Percentiles rank a stretch among this genome's conserved stretches.
Conservation (phyloP, 2,113 vertebrate genomes). For the Dicerorhinus sumatrensis region DNA sequence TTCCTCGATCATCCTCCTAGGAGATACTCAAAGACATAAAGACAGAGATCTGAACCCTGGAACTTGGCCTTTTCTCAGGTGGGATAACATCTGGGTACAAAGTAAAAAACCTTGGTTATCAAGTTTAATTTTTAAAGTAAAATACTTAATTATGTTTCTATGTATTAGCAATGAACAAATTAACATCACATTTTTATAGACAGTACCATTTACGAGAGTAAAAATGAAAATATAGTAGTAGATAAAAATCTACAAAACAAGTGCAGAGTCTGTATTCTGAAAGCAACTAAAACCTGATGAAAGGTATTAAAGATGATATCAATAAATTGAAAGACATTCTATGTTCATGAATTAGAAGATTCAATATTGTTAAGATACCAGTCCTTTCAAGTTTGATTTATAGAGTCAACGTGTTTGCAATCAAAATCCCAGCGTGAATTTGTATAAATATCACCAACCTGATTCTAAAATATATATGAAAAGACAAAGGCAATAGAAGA, state of each 20-base stretch:
- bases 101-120: too few species aligned
- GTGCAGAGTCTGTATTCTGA: not conserved
- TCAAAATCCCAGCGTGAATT: not conserved
- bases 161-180: not conserved
- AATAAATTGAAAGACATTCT: too few species aligned
- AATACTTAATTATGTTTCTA: not conserved
- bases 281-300: not conserved
- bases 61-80: not conserved
- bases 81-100: not conserved
- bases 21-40: not conserved
- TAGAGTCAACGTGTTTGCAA: not conserved
- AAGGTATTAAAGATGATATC: too few species aligned
- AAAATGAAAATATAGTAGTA: not conserved
- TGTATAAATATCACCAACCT: not conserved
- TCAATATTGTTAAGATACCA: not conserved
- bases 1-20: not conserved
- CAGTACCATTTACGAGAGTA: not conserved
- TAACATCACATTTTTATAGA: not conserved
- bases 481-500: not conserved
- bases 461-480: not conserved
- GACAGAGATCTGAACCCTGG: not conserved
- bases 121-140: not conserved
- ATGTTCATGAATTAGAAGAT: too few species aligned
- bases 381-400: not conserved
- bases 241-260: not conserved